These are phyloP conservation scores for Sebastes oblongus DNA, from an alignment of 2,797 vertebrate species.

Conservation along the genomic window DNA sequence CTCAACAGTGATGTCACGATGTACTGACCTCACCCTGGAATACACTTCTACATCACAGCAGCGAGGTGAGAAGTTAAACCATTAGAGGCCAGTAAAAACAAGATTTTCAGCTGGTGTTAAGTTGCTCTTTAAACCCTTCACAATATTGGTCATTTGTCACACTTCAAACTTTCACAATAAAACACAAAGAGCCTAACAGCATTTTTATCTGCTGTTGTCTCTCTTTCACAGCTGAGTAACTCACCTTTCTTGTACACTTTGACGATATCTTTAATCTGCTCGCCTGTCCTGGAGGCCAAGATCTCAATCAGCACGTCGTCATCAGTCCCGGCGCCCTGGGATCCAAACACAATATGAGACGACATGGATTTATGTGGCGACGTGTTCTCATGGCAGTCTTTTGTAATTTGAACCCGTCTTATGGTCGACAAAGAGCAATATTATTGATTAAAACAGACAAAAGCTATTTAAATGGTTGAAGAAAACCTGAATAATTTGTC, in stretches of 20 bases:
- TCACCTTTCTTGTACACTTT: constrained; percentile 93
- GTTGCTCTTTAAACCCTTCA: too few relatives aligned
- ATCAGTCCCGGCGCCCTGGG: constrained; percentile 92
- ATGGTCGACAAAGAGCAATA: not conserved
- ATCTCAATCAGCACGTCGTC: constrained; percentile 94
- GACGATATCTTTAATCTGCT: constrained; percentile 84
- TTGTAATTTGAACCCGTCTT: not conserved
- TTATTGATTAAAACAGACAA: not conserved
- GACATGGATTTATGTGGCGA: not conserved
- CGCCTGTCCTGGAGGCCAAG: constrained; percentile 89
- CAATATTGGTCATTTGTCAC: not conserved
- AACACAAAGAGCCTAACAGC: not conserved
- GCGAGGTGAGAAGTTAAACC: too few relatives aligned
- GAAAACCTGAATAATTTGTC: not conserved
- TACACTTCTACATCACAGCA: too few relatives aligned
- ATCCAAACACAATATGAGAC: constrained; percentile 32
- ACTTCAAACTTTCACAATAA: not conserved
- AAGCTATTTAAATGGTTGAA: not conserved
- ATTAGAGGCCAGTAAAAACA: too few relatives aligned
- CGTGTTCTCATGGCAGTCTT: not conserved
- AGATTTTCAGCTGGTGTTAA: too few relatives aligned
- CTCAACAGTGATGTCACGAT: too few relatives aligned
- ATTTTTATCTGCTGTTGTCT: not conserved
- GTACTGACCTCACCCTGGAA: too few relatives aligned
- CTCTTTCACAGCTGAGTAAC: not conserved